phyloP scores from a whole-genome alignment of 64 coral and sea anemone species.

The Montipora capricornis region DNA sequence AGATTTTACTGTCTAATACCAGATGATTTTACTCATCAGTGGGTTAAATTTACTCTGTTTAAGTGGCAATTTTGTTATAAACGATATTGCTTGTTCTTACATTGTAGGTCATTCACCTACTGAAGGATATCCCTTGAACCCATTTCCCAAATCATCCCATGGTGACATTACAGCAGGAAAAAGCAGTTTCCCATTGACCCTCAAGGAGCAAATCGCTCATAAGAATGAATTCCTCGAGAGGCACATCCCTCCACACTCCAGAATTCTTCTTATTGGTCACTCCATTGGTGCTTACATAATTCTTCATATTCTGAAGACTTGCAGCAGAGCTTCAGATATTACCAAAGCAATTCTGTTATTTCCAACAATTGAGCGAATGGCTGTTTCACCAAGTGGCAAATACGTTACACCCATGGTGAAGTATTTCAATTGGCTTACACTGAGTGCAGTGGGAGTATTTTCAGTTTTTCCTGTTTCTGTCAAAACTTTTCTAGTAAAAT shows the following conservation, averaged over 20 bases:
- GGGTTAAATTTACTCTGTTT: too few species aligned
- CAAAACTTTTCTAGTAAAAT: conserved; percentile 65
- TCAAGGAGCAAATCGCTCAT: conserved; percentile 71
- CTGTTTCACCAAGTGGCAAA: conserved; percentile 79
- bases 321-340: conserved; percentile 39
- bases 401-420: conserved; percentile 81
- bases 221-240: conserved; percentile 76
- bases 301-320: conserved; percentile 65
- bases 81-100: too few species aligned
- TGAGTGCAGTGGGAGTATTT: conserved; percentile 45
- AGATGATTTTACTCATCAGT: too few species aligned
- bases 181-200: conserved; percentile 20
- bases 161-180: background rate
- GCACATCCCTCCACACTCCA: conserved; percentile 36
- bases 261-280: conserved; percentile 82
- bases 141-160: background rate
- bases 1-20: too few species aligned
- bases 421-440: conserved; percentile 83
- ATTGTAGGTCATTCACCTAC: conserved; percentile 62
- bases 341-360: conserved; percentile 89
- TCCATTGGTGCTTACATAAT: conserved; percentile 85
- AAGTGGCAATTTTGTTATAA: too few species aligned
- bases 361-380: conserved; percentile 98
- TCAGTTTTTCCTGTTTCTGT: conserved; percentile 70
- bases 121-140: conserved; percentile 19